These are phyloP conservation scores for Natator depressus DNA, from an alignment of 2,113 vertebrate genomes.

Conservation along the genomic window DNA sequence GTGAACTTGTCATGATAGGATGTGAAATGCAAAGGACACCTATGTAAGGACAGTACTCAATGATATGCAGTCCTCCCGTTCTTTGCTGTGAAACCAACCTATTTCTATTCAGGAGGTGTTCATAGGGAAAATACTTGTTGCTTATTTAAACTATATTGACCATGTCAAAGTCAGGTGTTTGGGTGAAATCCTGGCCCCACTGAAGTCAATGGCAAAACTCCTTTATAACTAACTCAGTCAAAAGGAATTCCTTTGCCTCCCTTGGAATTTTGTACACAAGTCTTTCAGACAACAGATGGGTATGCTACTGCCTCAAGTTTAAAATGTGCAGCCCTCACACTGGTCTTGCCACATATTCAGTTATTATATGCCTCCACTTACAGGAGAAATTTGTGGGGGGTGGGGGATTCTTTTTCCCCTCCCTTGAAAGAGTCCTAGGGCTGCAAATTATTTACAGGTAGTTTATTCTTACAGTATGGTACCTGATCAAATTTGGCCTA, in stretches of 20 bases:
- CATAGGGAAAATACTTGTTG: not conserved
- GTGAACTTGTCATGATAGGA: not conserved
- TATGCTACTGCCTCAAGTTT: not conserved
- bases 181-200: not conserved
- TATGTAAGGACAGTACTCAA: not conserved
- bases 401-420: not conserved
- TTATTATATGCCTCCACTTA: not conserved
- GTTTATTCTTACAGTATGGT: constrained; percentile 19
- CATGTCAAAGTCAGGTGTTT: not conserved
- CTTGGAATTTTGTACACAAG: not conserved
- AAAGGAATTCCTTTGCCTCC: not conserved
- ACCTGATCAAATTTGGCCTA: constrained; percentile 20
- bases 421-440: not conserved
- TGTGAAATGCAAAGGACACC: not conserved
- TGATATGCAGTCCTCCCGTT: not conserved
- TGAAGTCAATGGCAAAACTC: not conserved
- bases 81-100: not conserved
- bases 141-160: not conserved
- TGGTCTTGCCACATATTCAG: not conserved
- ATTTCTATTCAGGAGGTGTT: not conserved
- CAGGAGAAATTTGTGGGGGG: not conserved
- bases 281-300: not conserved
- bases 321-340: not conserved
- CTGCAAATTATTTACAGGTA: not conserved
- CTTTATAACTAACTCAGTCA: not conserved